Percentiles rank a stretch among this genome's conserved stretches.
Conservation (phyloP, 2,113 vertebrate genomes). For the Tetrax tetrax region DNA sequence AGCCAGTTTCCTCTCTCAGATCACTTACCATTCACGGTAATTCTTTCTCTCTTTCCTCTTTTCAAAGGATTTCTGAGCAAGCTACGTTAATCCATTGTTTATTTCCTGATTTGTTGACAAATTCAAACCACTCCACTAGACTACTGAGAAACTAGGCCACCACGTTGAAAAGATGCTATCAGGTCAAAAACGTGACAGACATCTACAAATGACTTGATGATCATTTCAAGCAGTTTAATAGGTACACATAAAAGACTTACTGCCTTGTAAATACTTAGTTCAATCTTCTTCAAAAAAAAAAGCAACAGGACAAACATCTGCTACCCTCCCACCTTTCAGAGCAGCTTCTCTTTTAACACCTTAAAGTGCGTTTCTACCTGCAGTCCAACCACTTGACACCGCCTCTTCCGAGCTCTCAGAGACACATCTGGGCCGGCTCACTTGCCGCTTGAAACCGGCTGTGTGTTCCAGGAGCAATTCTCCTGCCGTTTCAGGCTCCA, state of each 20-base stretch:
- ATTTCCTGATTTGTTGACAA: background rate
- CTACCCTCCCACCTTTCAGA: background rate
- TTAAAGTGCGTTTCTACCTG: background rate
- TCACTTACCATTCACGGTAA: background rate
- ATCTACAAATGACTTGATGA: background rate
- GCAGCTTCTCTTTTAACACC: background rate
- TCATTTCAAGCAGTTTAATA: background rate
- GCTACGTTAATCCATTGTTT: background rate
- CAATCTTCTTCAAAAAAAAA: background rate
- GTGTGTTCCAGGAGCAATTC: background rate
- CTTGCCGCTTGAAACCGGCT: background rate
- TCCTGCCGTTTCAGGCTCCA: background rate
- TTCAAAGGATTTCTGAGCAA: background rate
- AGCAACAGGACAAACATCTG: background rate
- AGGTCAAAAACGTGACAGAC: background rate
- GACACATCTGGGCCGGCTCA: background rate
- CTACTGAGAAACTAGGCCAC: background rate
- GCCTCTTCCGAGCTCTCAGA: background rate
- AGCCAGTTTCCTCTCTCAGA: background rate
- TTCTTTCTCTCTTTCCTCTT: background rate
- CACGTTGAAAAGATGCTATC: background rate
- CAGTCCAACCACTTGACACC: background rate
- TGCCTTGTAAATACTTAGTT: background rate
- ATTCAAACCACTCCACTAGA: background rate
- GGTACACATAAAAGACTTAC: background rate